Evolutionary conservation across 1,140 invertebrate genomes (phyloP).

Genomic region (Pseudomyrmex flavicornis): DNA sequence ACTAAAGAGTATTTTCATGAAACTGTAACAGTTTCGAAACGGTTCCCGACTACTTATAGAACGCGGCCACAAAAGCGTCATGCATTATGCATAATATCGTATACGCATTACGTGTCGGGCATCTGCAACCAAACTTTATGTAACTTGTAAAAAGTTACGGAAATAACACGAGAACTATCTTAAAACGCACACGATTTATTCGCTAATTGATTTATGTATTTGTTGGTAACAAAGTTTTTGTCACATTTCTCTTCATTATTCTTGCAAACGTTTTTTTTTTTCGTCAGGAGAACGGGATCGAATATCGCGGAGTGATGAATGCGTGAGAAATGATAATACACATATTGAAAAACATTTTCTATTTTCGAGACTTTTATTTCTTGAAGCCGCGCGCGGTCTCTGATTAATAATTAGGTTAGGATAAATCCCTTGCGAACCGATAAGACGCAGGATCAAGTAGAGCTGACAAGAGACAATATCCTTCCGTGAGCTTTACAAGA

Average conservation of each 20-base stretch:
- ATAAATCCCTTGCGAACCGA: slow-evolving; percentile 30
- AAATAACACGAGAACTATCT: slow-evolving; percentile 9
- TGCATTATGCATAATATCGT: slow-evolving; percentile 29
- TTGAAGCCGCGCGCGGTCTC: neutral
- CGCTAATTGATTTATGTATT: slow-evolving; percentile 25
- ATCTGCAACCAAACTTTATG: slow-evolving; percentile 19
- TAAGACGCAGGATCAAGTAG: slow-evolving; percentile 45
- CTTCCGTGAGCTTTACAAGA: slow-evolving; percentile 27
- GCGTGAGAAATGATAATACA: too few species aligned
- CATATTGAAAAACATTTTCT: too few species aligned
- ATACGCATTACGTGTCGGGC: neutral
- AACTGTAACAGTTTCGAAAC: neutral
- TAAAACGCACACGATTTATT: neutral
- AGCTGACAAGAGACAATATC: slow-evolving; percentile 33
- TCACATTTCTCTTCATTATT: neutral
- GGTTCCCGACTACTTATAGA: neutral
- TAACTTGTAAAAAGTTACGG: slow-evolving; percentile 10
- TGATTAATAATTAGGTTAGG: slow-evolving; percentile 42
- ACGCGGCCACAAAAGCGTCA: slow-evolving; percentile 3
- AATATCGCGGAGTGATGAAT: slow-evolving; percentile 1
- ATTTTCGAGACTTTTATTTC: slow-evolving; percentile 7
- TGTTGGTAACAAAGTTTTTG: slow-evolving; percentile 8
- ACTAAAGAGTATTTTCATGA: slow-evolving; percentile 39
- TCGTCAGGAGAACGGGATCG: slow-evolving; percentile 1
- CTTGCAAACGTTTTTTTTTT: slow-evolving; percentile 8